These are phyloP conservation scores for Machaerirhynchus nigripectus DNA, from an alignment of 2,113 vertebrate genomes.

Conservation along the genomic window DNA sequence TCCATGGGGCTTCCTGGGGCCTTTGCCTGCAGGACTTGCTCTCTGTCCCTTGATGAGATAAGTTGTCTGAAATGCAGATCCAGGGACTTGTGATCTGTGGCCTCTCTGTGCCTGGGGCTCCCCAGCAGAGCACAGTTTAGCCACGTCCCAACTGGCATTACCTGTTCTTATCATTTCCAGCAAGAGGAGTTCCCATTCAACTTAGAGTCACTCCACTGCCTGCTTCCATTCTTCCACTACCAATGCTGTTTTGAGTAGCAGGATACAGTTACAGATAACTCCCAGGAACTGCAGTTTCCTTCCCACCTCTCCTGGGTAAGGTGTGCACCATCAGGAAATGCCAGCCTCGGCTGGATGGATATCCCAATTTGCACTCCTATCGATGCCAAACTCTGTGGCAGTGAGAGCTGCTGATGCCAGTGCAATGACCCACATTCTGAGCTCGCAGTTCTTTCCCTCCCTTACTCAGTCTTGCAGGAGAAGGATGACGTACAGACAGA, in stretches of 20 bases:
- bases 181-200: background rate
- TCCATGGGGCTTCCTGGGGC: background rate
- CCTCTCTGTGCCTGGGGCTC: background rate
- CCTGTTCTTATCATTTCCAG: background rate
- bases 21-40: background rate
- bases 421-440: background rate
- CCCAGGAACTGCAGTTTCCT: background rate
- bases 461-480: background rate
- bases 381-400: rapidly evolving
- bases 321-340: too few relatives aligned
- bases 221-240: background rate
- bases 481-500: background rate
- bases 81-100: background rate
- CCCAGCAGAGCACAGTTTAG: background rate
- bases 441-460: background rate
- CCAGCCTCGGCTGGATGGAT: background rate
- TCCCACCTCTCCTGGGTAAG: background rate
- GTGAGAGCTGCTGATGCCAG: background rate
- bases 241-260: background rate
- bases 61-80: background rate
- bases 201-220: background rate
- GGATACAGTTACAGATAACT: background rate
- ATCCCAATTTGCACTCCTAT: background rate
- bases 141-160: too few relatives aligned
- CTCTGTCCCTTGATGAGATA: background rate